A percentile compares a stretch with the other conserved stretches of the same genome.
These are phyloP conservation scores for Drosophila mayri DNA, from an alignment of 1,140 invertebrate species.

Conservation along the genomic window DNA sequence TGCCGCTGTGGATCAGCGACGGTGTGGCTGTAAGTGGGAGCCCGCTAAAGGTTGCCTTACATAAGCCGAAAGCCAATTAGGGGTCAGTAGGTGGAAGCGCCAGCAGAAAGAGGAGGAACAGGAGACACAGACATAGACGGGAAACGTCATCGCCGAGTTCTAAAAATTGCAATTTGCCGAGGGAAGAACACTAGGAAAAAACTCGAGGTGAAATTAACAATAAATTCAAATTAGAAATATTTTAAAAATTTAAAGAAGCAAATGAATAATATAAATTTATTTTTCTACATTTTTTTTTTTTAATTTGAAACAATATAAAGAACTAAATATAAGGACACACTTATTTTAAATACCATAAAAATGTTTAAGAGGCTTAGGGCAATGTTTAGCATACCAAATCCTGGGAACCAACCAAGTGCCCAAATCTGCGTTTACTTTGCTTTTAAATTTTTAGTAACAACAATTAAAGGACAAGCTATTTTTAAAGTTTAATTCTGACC, in stretches of 20 bases:
- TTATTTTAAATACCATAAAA: background rate
- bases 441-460: background rate
- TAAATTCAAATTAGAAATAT: no score
- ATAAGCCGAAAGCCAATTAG: conserved; percentile 72
- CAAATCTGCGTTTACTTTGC: background rate
- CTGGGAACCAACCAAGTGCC: background rate
- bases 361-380: background rate
- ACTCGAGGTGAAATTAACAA: background rate
- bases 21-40: background rate
- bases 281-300: no score
- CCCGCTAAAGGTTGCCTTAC: conserved; percentile 43
- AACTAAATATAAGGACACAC: background rate
- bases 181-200: background rate
- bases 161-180: conserved; percentile 47
- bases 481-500: background rate
- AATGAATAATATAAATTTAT: no score
- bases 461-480: background rate
- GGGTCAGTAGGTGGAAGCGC: conserved; percentile 31
- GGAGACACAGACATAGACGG: conserved; percentile 1
- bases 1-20: conserved; percentile 23
- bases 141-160: conserved; percentile 29
- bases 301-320: background rate
- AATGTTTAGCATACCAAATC: no score
- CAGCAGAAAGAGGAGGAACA: conserved; percentile 2
- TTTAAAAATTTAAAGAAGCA: no score